These are phyloP conservation scores for Pachypanchax playfairii DNA, from an alignment of 2,113 vertebrate species.

Conservation along the genomic window DNA sequence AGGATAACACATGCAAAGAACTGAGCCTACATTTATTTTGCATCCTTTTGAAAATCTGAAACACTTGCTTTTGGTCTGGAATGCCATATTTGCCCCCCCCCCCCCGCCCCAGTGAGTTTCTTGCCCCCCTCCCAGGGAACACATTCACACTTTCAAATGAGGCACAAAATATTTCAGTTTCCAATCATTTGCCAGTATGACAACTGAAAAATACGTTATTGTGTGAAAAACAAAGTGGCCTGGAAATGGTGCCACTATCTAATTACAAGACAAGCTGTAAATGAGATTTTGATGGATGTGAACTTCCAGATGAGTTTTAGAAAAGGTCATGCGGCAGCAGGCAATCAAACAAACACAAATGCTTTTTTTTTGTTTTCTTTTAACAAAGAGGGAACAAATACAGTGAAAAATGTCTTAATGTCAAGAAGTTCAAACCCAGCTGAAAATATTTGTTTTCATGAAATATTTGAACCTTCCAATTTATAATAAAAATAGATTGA, in stretches of 20 bases:
- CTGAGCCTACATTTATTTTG: slow-evolving; percentile 17
- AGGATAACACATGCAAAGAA: slow-evolving; percentile 21
- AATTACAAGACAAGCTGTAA: slow-evolving; percentile 49
- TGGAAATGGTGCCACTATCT: slow-evolving; percentile 46
- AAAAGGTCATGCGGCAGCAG: slow-evolving; percentile 57
- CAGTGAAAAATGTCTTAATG: neutral
- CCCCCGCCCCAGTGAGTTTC: no score
- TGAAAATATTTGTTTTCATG: slow-evolving; percentile 3
- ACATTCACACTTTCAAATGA: slow-evolving; percentile 40
- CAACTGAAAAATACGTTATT: neutral
- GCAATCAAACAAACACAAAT: slow-evolving; percentile 44
- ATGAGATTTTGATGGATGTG: slow-evolving; percentile 64
- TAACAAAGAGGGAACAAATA: neutral
- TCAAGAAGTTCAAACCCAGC: slow-evolving; percentile 1
- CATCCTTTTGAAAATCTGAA: slow-evolving; percentile 64
- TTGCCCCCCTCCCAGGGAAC: slow-evolving; percentile 48
- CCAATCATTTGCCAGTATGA: slow-evolving; percentile 14
- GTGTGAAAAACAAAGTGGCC: slow-evolving; percentile 34
- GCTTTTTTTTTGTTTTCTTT: slow-evolving; percentile 23
- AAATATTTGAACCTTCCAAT: slow-evolving; percentile 21
- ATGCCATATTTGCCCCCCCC: slow-evolving; percentile 57
- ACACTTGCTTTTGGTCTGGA: slow-evolving; percentile 53
- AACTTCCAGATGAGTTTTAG: slow-evolving; percentile 48
- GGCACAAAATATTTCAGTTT: slow-evolving; percentile 8
- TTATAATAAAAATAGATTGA: neutral